Conservation (phyloP, 2,888 invertebrate genomes). For the Tanypteryx hageni region DNA sequence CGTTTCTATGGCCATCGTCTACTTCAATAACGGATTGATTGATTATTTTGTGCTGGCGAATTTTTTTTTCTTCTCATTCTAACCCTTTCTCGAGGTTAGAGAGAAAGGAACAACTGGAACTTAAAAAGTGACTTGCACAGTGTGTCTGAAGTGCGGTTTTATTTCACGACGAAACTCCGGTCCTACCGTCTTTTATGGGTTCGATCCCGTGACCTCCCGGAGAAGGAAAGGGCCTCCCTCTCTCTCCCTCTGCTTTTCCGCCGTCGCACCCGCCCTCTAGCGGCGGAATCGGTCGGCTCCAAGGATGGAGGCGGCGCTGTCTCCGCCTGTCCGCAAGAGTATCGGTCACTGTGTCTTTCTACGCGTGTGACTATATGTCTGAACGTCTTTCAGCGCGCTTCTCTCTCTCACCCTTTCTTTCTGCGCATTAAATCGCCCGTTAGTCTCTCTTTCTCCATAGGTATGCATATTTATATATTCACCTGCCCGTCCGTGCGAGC, state of each 20-base stretch:
- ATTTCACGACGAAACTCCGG: too few species aligned
- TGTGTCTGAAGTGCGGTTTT: too few species aligned
- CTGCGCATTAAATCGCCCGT: neutral
- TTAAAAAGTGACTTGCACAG: neutral
- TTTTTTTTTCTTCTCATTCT: neutral
- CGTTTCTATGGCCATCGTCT: neutral
- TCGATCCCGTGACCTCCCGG: neutral
- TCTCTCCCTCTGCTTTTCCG: too few species aligned
- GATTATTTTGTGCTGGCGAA: slow-evolving; percentile 30
- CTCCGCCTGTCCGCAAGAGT: neutral
- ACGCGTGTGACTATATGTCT: slow-evolving; percentile 16
- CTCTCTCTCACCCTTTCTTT: neutral
- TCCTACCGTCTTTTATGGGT: neutral
- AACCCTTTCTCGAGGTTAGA: neutral
- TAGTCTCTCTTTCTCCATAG: neutral
- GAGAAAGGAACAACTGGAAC: neutral
- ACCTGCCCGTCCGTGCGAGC: slow-evolving; percentile 8
- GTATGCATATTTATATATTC: slow-evolving; percentile 13
- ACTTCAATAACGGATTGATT: slow-evolving; percentile 31
- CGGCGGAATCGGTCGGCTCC: neutral
- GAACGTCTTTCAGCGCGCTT: neutral
- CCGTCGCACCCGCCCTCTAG: too few species aligned
- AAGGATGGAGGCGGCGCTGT: neutral
- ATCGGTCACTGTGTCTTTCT: slow-evolving; percentile 14
- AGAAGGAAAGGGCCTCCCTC: neutral